A percentile compares a stretch with the other conserved stretches of the same genome.
Evolutionary conservation across 2,888 invertebrate species (phyloP).

Genomic region (Petrophora chlorosata): DNA sequence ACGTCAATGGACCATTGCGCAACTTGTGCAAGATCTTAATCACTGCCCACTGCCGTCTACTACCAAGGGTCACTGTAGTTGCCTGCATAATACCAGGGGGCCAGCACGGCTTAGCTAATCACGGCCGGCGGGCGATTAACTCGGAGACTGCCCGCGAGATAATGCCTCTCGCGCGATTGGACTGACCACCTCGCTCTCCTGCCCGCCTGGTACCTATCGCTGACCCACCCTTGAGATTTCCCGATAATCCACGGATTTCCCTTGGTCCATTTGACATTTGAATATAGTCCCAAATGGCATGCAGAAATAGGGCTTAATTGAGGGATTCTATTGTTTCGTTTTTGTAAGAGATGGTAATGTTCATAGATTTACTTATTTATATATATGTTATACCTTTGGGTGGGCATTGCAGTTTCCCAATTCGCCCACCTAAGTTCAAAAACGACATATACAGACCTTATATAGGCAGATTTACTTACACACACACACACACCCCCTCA

Average conservation of each 20-base stretch:
- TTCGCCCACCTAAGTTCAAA: no score
- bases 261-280: slow-evolving; percentile 52
- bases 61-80: slow-evolving; percentile 55
- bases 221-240: slow-evolving; percentile 52
- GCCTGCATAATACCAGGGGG: slow-evolving; percentile 78
- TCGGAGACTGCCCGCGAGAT: slow-evolving; percentile 64
- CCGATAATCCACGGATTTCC: slow-evolving; percentile 56
- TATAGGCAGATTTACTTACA: no score
- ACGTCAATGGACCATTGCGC: no score
- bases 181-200: slow-evolving; percentile 72
- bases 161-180: slow-evolving; percentile 80
- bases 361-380: no score
- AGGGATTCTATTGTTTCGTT: not conserved
- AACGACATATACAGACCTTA: no score
- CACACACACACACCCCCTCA: no score
- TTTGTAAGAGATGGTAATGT: not conserved
- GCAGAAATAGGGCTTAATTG: slow-evolving; percentile 29
- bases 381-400: no score
- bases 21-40: slow-evolving; percentile 4
- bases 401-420: no score
- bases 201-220: slow-evolving; percentile 60
- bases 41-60: slow-evolving; percentile 20
- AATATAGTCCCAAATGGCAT: slow-evolving; percentile 36
- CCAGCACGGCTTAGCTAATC: slow-evolving; percentile 77
- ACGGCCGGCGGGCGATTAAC: slow-evolving; percentile 76